Conservation (phyloP, 2,113 vertebrate species). For the Coreoperca whiteheadi region DNA sequence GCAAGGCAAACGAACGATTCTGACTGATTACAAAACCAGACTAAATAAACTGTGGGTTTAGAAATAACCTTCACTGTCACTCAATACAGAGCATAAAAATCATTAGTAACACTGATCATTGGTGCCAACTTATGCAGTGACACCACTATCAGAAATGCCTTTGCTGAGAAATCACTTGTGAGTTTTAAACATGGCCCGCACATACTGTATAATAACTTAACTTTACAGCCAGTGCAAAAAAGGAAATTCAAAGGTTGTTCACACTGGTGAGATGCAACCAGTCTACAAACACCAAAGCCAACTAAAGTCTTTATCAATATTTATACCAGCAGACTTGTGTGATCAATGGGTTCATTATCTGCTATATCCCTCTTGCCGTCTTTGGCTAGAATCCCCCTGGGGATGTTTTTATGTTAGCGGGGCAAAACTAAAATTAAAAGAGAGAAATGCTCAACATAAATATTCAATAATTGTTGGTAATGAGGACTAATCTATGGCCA, state of each 20-base stretch:
- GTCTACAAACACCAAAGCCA: constrained; percentile 12
- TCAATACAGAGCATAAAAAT: neutral
- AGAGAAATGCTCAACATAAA: constrained; percentile 22
- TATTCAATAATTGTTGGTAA: constrained; percentile 13
- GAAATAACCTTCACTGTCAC: neutral
- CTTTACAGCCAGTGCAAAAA: neutral
- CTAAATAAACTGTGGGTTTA: neutral
- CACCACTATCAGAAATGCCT: neutral
- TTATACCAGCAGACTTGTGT: constrained; percentile 35
- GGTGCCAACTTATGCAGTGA: neutral
- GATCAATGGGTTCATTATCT: constrained; percentile 47
- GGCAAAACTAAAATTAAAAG: constrained; percentile 26
- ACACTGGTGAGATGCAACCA: neutral
- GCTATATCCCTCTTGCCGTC: constrained; percentile 28
- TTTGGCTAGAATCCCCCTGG: constrained; percentile 18
- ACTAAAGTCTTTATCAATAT: constrained; percentile 30
- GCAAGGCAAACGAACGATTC: neutral
- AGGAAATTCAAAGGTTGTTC: neutral
- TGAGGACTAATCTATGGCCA: constrained; percentile 34
- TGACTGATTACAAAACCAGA: neutral
- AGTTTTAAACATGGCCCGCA: neutral
- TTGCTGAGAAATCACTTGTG: neutral
- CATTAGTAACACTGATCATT: neutral
- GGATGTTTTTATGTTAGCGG: constrained; percentile 18
- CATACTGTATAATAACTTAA: neutral